phyloP scores from a whole-genome alignment of 2,888 invertebrate genomes.

The Formica aserva region DNA sequence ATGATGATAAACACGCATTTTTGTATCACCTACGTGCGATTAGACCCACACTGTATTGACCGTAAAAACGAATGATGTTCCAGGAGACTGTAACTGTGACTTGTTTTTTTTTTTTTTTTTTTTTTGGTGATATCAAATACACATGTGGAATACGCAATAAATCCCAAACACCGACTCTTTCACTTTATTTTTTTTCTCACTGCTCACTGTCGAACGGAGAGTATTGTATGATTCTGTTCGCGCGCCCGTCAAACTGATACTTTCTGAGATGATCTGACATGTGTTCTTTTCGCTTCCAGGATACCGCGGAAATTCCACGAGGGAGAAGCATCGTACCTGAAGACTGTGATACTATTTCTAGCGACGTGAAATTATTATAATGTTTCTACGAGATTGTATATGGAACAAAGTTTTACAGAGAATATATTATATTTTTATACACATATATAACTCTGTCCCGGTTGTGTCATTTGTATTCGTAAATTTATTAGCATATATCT shows the following conservation, averaged over 20 bases:
- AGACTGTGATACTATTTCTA: slow-evolving; percentile 81
- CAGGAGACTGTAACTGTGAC: slow-evolving; percentile 83
- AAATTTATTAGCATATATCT: slow-evolving; percentile 44
- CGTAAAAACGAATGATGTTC: slow-evolving; percentile 74
- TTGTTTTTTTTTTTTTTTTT: slow-evolving; percentile 70
- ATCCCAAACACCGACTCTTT: slow-evolving; percentile 73
- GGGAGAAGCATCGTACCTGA: slow-evolving; percentile 81
- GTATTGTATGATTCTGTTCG: slow-evolving; percentile 33
- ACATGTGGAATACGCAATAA: slow-evolving; percentile 80
- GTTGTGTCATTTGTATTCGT: slow-evolving; percentile 48
- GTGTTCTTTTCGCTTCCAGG: slow-evolving; percentile 80
- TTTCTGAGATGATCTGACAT: slow-evolving; percentile 52
- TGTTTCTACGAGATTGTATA: slow-evolving; percentile 59
- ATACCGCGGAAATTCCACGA: slow-evolving; percentile 71
- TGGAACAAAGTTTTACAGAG: slow-evolving; percentile 23
- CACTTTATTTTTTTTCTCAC: slow-evolving; percentile 71
- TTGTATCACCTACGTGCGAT: slow-evolving; percentile 68
- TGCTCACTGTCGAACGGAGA: slow-evolving; percentile 55
- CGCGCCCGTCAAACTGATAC: background rate
- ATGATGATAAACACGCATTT: slow-evolving; percentile 71
- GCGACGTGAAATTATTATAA: slow-evolving; percentile 64
- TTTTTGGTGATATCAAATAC: slow-evolving; percentile 77
- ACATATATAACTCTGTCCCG: slow-evolving; percentile 1
- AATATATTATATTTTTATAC: slow-evolving; percentile 62
- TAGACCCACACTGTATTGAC: slow-evolving; percentile 80